phyloP scores from a whole-genome alignment of 2,888 invertebrate species.

The Andrena flavipes region DNA sequence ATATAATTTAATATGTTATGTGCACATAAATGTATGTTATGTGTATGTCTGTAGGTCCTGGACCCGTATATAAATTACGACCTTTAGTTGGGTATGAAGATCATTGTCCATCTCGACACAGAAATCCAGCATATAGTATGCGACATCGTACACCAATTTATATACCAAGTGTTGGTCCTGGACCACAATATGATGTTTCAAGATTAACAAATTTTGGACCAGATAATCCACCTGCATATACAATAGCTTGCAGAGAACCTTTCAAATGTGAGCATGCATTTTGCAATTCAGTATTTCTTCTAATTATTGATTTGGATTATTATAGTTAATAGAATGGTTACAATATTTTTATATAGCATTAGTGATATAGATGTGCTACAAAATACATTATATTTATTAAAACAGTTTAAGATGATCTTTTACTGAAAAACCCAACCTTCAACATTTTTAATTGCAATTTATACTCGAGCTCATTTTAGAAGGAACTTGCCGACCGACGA shows the following conservation, averaged over 20 bases:
- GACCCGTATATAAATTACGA: constrained; percentile 88
- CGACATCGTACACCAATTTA: constrained; percentile 72
- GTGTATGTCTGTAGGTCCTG: constrained; percentile 86
- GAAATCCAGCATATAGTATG: constrained; percentile 89
- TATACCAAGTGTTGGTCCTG: constrained; percentile 82
- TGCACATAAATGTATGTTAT: not conserved
- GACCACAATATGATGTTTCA: constrained; percentile 85
- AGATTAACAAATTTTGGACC: constrained; percentile 85
- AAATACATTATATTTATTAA: no score
- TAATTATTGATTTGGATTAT: no score
- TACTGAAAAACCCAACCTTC: no score
- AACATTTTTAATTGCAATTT: no score
- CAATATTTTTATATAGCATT: no score
- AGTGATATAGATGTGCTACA: no score
- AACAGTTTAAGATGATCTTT: no score
- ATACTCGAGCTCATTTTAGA: no score
- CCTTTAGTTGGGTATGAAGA: constrained; percentile 87
- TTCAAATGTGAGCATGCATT: constrained; percentile 61
- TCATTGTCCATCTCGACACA: constrained; percentile 88
- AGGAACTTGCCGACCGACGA: no score
- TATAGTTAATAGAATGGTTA: no score
- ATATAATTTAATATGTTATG: not conserved
- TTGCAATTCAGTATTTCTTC: not conserved
- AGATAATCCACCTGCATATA: constrained; percentile 86
- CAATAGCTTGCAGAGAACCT: constrained; percentile 83